Evolutionary conservation across 1,140 invertebrate species (phyloP), one percentile per base, ranked within the genome.

Genomic region (Palaemon carinicauda): DNA sequence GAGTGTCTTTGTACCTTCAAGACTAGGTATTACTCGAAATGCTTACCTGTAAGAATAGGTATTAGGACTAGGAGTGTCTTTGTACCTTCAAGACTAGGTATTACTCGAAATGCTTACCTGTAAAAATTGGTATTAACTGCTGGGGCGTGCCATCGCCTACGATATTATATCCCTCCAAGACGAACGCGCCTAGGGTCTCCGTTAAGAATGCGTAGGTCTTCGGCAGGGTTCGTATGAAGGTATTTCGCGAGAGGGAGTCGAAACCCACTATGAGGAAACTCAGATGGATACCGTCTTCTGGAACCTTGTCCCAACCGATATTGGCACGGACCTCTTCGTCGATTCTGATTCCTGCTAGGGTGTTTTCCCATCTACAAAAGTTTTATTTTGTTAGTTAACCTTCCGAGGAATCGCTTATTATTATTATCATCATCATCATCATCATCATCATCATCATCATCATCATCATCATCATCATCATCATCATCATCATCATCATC

Each of bases 101-200:
- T n/a, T n/a, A n/a, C n/a, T n/a, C n/a, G n/a, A 21, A 17, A 17
- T 4, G n/a, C 88, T 87, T 83, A 19, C 96, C 96, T 0, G 97
- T 98, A 0, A 99, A 92, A 69, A 99, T 95, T 0, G 97, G 97
- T 54, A 98, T 96, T 24, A 98, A 91, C 0, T 97, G 97, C 90
- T 98, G 97, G 0, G 97, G 96, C 0, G 97, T 98, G 0, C 97
- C 97, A 92, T 99, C 98, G 0, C 97, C 97, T 2, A 98, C 95
- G 80, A 98, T 98, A 90, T 98, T 98, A 89, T 97, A 96, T 86
- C 96, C 96, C 90, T 96, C 92, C 1, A 98, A 91, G 9, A 97
- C 92, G 17, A 94, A 91, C 5, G 94, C 94, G 29, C 94, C 92
- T n/a, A 98, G 91, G 12, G 92, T 91, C 17, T 96, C 92, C 0